Conservation (phyloP, 2,113 vertebrate genomes). For the Etia nguti region DNA sequence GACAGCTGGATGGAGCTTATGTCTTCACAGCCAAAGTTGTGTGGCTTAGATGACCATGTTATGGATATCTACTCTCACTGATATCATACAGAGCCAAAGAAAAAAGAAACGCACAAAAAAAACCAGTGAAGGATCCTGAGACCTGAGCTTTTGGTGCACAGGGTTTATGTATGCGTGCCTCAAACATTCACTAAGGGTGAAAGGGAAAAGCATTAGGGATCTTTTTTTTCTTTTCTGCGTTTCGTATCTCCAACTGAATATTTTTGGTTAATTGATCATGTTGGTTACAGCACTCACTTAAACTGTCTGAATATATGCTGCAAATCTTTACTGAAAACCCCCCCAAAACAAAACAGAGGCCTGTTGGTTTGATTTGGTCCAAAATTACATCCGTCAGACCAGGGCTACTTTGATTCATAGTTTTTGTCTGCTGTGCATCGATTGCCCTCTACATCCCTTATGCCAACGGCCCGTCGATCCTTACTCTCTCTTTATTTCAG, state of each 20-base stretch:
- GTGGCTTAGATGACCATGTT: accelerated
- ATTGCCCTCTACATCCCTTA: slow-evolving; percentile 12
- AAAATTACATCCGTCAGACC: background rate
- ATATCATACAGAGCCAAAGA: background rate
- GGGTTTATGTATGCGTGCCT: accelerated
- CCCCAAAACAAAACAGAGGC: background rate
- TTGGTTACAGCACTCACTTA: accelerated
- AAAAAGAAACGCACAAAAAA: background rate
- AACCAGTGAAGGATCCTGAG: background rate
- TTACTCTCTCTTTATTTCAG: background rate
- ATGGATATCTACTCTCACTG: background rate
- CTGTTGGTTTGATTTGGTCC: background rate
- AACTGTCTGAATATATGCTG: background rate
- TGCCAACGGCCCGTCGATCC: background rate
- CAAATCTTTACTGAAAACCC: background rate
- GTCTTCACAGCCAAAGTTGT: background rate
- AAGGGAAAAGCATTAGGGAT: background rate
- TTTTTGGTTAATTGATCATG: background rate
- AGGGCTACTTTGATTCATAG: background rate
- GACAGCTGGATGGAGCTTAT: background rate
- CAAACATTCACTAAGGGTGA: background rate
- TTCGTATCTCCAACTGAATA: accelerated
- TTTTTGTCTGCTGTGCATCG: slow-evolving; percentile 15
- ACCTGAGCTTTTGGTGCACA: background rate
- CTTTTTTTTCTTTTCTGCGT: accelerated